Evolutionary conservation across 2,888 invertebrate species (phyloP).

Genomic region (Hydraecia micacea): DNA sequence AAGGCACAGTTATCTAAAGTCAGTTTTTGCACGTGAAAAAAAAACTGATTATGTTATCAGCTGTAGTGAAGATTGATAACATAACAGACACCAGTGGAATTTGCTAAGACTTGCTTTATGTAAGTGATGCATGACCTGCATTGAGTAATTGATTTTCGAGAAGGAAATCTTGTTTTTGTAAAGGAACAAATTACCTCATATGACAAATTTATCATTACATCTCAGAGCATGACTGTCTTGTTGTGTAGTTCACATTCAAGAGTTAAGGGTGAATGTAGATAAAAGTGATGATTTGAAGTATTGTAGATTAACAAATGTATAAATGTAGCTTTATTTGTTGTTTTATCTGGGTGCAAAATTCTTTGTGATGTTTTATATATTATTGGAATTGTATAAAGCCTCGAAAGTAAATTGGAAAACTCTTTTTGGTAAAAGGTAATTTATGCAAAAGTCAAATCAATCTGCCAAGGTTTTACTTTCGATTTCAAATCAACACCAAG

Average conservation of each 20-base stretch:
- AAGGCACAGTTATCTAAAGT: constrained; percentile 50
- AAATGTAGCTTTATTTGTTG: constrained; percentile 44
- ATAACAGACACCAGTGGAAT: constrained; percentile 17
- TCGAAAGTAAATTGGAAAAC: constrained; percentile 28
- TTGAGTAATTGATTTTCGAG: constrained; percentile 42
- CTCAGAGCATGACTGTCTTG: constrained; percentile 25
- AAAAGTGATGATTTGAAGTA: constrained; percentile 52
- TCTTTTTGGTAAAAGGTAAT: constrained; percentile 66
- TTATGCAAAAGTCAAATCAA: constrained; percentile 53
- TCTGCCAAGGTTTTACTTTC: constrained; percentile 50
- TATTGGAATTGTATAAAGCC: constrained; percentile 13
- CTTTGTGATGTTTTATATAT: constrained; percentile 13
- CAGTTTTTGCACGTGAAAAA: constrained; percentile 45
- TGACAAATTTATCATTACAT: constrained; percentile 47
- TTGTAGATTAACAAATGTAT: constrained; percentile 49
- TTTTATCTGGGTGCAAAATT: constrained; percentile 39
- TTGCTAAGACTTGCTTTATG: constrained; percentile 49
- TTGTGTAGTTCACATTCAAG: constrained; percentile 32
- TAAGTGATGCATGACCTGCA: constrained; percentile 41
- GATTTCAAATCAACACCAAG: constrained; percentile 61
- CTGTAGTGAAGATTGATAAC: constrained; percentile 49
- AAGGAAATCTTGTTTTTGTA: constrained; percentile 30
- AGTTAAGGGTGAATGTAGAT: constrained; percentile 31
- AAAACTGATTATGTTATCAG: constrained; percentile 59
- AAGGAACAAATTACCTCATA: constrained; percentile 63